A percentile compares a stretch with the other conserved stretches of the same genome.
These are phyloP conservation scores for Drosophila teissieri DNA, from an alignment of 1,140 invertebrate species.

Conservation along the genomic window DNA sequence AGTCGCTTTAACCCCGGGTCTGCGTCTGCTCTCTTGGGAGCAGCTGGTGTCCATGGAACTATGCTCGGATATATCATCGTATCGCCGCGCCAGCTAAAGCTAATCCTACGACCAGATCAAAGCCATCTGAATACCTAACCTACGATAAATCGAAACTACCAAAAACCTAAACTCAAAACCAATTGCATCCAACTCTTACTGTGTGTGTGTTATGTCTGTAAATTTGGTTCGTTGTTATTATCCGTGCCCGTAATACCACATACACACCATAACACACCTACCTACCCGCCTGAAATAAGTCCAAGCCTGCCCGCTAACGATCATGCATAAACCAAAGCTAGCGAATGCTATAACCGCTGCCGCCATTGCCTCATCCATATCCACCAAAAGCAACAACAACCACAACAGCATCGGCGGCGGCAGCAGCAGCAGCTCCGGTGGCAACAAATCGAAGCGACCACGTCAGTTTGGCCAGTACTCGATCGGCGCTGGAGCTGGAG, in stretches of 20 bases:
- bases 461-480: slow-evolving; percentile 41
- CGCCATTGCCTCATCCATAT: slow-evolving; percentile 81
- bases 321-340: slow-evolving; percentile 83
- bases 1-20: slow-evolving; percentile 40
- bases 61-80: slow-evolving; percentile 52
- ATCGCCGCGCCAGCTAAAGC: slow-evolving; percentile 28
- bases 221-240: slow-evolving; percentile 57
- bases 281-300: slow-evolving; percentile 11
- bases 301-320: slow-evolving; percentile 57
- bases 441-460: slow-evolving; percentile 51
- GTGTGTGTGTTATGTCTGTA: slow-evolving; percentile 67
- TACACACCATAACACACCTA: slow-evolving; percentile 23
- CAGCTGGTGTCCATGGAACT: slow-evolving; percentile 61
- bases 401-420: slow-evolving; percentile 35
- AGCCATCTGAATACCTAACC: slow-evolving; percentile 63
- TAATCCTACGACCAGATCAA: slow-evolving; percentile 22
- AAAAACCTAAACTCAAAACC: slow-evolving; percentile 17
- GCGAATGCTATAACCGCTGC: slow-evolving; percentile 78
- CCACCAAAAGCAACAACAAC: slow-evolving; percentile 62
- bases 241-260: slow-evolving; percentile 61
- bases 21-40: slow-evolving; percentile 65
- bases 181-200: slow-evolving; percentile 29
- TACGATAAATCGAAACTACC: slow-evolving; percentile 21
- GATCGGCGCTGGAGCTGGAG: background rate
- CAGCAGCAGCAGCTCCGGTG: slow-evolving; percentile 40